Evolutionary conservation across 2,113 vertebrate species (phyloP).

Genomic region (Clarias gariepinus): DNA sequence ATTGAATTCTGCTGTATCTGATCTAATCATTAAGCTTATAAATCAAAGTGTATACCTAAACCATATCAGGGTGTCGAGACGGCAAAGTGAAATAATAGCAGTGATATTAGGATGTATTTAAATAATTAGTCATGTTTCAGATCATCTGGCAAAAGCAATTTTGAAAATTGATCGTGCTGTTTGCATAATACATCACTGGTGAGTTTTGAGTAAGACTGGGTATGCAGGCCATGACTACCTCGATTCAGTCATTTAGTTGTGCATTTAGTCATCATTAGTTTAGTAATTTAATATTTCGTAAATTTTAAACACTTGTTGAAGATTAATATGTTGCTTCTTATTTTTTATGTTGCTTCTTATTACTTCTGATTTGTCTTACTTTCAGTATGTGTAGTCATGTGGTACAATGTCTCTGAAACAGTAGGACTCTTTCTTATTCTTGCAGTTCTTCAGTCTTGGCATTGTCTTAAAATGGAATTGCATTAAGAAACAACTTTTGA

Average conservation of each 20-base stretch:
- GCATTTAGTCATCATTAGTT: background rate
- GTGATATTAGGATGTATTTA: background rate
- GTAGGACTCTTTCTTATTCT: background rate
- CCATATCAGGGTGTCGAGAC: background rate
- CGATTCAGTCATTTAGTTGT: background rate
- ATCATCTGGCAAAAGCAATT: background rate
- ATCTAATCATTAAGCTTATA: too few relatives aligned
- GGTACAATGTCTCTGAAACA: background rate
- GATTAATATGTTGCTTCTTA: background rate
- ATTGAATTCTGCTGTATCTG: too few relatives aligned
- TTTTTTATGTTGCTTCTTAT: background rate
- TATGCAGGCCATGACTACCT: background rate
- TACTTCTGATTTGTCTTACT: background rate
- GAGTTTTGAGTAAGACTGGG: background rate
- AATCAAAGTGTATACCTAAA: background rate
- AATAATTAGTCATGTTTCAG: background rate
- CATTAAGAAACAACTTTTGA: background rate
- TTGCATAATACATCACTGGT: background rate
- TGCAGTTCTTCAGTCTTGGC: background rate
- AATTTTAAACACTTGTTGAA: background rate
- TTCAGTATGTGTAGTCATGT: too few relatives aligned
- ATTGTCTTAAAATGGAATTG: background rate
- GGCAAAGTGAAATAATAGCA: background rate
- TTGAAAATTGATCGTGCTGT: background rate
- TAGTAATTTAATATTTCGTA: background rate